Percentiles rank a stretch among this genome's conserved stretches.
phyloP scores from a whole-genome alignment of 1,140 invertebrate genomes.

The Ceratina japonica region DNA sequence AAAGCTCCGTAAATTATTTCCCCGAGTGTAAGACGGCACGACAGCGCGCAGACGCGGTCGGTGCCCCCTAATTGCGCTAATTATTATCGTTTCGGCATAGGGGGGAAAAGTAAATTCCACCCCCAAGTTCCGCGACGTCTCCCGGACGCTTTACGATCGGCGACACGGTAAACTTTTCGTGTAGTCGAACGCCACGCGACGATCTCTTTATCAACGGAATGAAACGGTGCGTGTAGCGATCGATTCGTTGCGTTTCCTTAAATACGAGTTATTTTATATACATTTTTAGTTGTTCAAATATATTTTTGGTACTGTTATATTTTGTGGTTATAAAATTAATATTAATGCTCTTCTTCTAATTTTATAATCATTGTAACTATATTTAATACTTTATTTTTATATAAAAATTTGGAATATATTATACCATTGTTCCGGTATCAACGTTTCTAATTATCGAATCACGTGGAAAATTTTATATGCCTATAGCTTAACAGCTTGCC shows the following conservation, averaged over 20 bases:
- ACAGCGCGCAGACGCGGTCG: constrained; percentile 35
- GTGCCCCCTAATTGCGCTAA: constrained; percentile 61
- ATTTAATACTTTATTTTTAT: too few species aligned
- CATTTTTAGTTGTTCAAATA: too few species aligned
- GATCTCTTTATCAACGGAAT: constrained; percentile 34
- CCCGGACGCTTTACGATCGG: constrained; percentile 47
- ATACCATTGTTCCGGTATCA: too few species aligned
- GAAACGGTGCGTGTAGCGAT: too few species aligned
- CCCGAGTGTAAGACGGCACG: constrained; percentile 55
- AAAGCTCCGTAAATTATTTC: constrained; percentile 64
- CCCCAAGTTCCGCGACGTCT: constrained; percentile 50
- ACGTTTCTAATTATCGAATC: too few species aligned
- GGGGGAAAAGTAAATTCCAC: constrained; percentile 30
- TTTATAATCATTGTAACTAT: too few species aligned
- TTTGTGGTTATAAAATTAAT: too few species aligned
- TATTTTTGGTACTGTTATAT: too few species aligned
- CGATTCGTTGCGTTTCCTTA: too few species aligned
- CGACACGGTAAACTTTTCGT: constrained; percentile 45
- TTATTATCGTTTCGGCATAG: constrained; percentile 63
- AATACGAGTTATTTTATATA: too few species aligned
- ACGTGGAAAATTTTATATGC: background rate
- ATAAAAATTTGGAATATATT: too few species aligned
- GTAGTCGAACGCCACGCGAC: constrained; percentile 18
- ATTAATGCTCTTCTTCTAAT: too few species aligned
- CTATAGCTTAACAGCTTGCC: background rate